phyloP scores from a whole-genome alignment of 2,797 vertebrate species.

The Yasuhikotakia modesta region DNA sequence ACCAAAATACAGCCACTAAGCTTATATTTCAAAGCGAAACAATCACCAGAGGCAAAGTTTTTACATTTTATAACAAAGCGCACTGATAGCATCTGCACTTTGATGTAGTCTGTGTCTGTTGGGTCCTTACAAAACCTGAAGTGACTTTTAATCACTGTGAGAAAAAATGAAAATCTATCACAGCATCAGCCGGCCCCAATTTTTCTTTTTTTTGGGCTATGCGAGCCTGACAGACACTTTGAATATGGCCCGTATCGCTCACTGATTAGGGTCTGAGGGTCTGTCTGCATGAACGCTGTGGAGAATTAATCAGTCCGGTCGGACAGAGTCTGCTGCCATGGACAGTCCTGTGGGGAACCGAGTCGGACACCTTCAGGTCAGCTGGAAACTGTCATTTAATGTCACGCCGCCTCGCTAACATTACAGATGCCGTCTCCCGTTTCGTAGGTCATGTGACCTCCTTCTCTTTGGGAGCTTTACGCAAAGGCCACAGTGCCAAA shows the following conservation, averaged over 20 bases:
- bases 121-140: slow-evolving; percentile 11
- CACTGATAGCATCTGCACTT: slow-evolving; percentile 16
- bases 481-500: slow-evolving; percentile 46
- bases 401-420: slow-evolving; percentile 53
- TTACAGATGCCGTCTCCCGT: slow-evolving; percentile 49
- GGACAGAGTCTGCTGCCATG: slow-evolving; percentile 28
- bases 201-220: background rate
- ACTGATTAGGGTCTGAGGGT: slow-evolving; percentile 55
- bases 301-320: slow-evolving; percentile 56
- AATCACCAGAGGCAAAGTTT: slow-evolving; percentile 22
- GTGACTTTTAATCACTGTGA: slow-evolving; percentile 27
- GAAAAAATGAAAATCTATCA: slow-evolving; percentile 6
- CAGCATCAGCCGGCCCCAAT: slow-evolving; percentile 36
- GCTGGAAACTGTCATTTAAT: slow-evolving; percentile 58
- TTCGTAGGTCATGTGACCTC: slow-evolving; percentile 40
- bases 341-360: slow-evolving; percentile 43
- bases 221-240: slow-evolving; percentile 19
- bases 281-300: slow-evolving; percentile 43
- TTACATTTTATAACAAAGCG: slow-evolving; percentile 40
- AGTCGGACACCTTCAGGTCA: slow-evolving; percentile 54
- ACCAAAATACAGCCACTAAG: slow-evolving; percentile 12
- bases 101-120: slow-evolving; percentile 3
- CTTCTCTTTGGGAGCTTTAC: slow-evolving; percentile 45
- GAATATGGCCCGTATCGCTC: slow-evolving; percentile 44
- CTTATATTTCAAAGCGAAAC: slow-evolving; percentile 26